Evolutionary conservation across 2,797 vertebrate genomes (phyloP), one percentile per base, ranked within the genome.

Genomic region (Gastrophryne carolinensis): DNA sequence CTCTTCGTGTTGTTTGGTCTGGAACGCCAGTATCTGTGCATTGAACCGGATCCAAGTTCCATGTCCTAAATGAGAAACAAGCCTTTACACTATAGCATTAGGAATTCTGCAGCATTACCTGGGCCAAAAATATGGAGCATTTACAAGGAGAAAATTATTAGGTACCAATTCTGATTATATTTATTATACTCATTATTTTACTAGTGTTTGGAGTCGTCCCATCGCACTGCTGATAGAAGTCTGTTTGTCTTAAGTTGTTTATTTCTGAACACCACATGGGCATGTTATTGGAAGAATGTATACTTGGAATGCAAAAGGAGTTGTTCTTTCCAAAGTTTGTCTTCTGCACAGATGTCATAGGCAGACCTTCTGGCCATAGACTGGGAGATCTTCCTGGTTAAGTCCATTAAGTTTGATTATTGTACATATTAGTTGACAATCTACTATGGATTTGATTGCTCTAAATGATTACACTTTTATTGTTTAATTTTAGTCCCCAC

Each of bases 161-260:
- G 66, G 52, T 65, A 27, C 65, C 68, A 70, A 73, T 82, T 81
- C 54, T 54, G 52, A 73, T 62, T 62, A 61, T 83, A 68, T 58
- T 82, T 68, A 58, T 50, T 35, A 60, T 49, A 50, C 29, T 60
- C 79, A 80, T 81, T 75, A 81, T 57, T 56, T 30, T 41, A 68
- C 24, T 69, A 69, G 52, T 10, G 8, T 57, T 57, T 44, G 52
- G 52, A 56, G 8, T 41, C 34, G 26, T 50, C 29, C 23, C 17
- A 44, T 67, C 15, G 37, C 49, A 37, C 30, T 26, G 3, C 26
- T 27, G 21, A 69, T 41, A 35, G 66, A 56, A 39, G 66, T 41
- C 56, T 71, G 53, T 58, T 57, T 71, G 19, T 61, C 30, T 69
- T 54, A 44, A 13, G 32, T 13, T 19, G 21, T 39, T 65, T 49